Percentiles rank a stretch among this genome's conserved stretches.
phyloP scores from a whole-genome alignment of 2,888 invertebrate genomes.

The Acrocyrtus sp. region DNA sequence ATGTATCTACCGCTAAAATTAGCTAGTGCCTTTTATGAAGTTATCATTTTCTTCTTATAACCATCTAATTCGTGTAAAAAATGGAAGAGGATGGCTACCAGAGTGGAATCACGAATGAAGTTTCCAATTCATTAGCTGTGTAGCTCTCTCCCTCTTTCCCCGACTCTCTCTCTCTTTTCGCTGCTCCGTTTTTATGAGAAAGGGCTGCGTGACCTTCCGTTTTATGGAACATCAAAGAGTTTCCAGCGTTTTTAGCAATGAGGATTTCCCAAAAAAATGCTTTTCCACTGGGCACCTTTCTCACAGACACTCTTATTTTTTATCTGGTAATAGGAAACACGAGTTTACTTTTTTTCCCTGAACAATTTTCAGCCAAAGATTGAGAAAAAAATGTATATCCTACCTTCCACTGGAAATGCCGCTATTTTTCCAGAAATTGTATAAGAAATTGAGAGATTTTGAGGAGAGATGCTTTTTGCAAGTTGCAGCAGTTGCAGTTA shows the following conservation, averaged over 20 bases:
- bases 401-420: too few species aligned
- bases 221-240: conserved; percentile 10
- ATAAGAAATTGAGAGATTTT: not conserved
- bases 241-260: conserved; percentile 23
- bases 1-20: too few species aligned
- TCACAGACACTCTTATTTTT: too few species aligned
- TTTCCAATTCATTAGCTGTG: conserved; percentile 27
- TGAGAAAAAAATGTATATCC: too few species aligned
- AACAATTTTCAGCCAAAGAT: not conserved
- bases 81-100: not conserved
- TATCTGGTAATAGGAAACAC: too few species aligned
- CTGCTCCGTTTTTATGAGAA: not conserved
- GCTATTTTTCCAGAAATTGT: too few species aligned
- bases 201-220: not conserved
- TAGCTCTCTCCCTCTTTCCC: too few species aligned
- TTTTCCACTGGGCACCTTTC: not conserved
- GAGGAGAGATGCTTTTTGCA: not conserved
- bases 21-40: too few species aligned
- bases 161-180: too few species aligned
- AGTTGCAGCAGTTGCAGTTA: too few species aligned
- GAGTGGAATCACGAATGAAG: not conserved
- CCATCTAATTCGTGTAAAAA: not conserved
- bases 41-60: not conserved
- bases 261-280: not conserved
- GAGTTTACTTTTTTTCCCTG: too few species aligned